Percentiles rank a stretch among this genome's conserved stretches.
Conservation (phyloP, 2,888 invertebrate genomes). For the Acleris sparsana region DNA sequence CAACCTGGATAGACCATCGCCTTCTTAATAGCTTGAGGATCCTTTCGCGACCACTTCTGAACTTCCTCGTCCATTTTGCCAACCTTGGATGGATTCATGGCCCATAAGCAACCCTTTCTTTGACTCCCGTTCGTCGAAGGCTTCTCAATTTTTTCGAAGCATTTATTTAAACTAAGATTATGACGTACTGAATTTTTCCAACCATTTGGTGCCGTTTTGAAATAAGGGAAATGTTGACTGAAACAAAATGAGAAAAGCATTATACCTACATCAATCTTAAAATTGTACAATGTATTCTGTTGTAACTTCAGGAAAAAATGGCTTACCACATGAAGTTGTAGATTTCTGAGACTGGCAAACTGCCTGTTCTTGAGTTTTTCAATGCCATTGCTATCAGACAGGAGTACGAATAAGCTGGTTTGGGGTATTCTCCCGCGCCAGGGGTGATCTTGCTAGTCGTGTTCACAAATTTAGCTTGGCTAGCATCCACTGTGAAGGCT, state of each 20-base stretch:
- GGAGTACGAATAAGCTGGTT: conserved; percentile 98
- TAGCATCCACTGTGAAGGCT: conserved; percentile 69
- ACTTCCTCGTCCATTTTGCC: conserved; percentile 99
- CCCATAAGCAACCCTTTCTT: conserved; percentile 96
- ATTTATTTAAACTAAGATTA: conserved; percentile 98
- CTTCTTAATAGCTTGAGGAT: conserved; percentile 94
- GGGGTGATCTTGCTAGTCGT: conserved; percentile 71
- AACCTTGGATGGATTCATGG: conserved; percentile 97
- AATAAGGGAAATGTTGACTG: conserved; percentile 98
- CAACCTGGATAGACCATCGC: conserved; percentile 96
- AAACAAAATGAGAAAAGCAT: conserved; percentile 38
- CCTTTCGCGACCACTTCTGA: conserved; percentile 98
- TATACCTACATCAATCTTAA: background rate
- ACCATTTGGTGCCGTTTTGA: conserved; percentile 98
- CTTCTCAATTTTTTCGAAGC: conserved; percentile 99
- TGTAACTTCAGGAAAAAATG: background rate
- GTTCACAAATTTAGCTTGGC: conserved; percentile 73
- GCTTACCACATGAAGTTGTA: conserved; percentile 99
- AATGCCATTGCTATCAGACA: conserved; percentile 99
- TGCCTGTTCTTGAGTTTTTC: conserved; percentile 97
- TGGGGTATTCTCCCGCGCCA: conserved; percentile 90
- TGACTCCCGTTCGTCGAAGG: conserved; percentile 94
- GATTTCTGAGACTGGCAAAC: conserved; percentile 98
- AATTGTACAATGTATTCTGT: background rate
- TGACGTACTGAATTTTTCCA: conserved; percentile 99